Conservation (phyloP, 2,797 vertebrate species). For the Coreius guichenoti region DNA sequence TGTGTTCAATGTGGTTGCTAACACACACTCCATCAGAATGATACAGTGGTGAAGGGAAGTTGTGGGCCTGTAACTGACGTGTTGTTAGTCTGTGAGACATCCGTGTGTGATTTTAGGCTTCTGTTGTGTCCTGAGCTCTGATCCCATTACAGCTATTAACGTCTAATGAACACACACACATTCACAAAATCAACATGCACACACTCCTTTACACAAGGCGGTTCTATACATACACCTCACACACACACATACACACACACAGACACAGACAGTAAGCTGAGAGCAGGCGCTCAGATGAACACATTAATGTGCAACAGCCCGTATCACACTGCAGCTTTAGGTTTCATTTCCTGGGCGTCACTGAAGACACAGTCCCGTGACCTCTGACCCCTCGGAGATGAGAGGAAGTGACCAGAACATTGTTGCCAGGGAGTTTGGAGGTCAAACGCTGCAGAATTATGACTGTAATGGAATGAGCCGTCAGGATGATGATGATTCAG, state of each 20-base stretch:
- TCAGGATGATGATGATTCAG: constrained; percentile 19
- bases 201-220: not conserved
- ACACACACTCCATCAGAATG: not conserved
- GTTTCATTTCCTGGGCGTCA: constrained; percentile 55
- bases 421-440: not conserved
- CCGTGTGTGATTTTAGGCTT: constrained; percentile 50
- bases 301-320: constrained; percentile 71
- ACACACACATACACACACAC: constrained; percentile 10
- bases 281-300: constrained; percentile 54
- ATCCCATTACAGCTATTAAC: constrained; percentile 58
- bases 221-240: constrained; percentile 41
- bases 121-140: constrained; percentile 29
- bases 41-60: not conserved
- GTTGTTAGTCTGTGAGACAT: constrained; percentile 14
- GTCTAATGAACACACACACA: constrained; percentile 50
- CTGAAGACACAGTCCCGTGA: constrained; percentile 39
- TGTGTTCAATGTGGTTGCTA: not conserved
- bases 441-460: constrained; percentile 22
- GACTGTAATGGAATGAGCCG: not conserved
- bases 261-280: constrained; percentile 62
- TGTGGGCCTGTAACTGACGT: constrained; percentile 6
- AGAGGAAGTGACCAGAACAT: constrained; percentile 28
- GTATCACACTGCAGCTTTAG: constrained; percentile 48
- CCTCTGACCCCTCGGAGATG: constrained; percentile 47
- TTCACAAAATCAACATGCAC: constrained; percentile 14